Conservation (phyloP, 2,113 vertebrate species). For the Micronycteris hirsuta region DNA sequence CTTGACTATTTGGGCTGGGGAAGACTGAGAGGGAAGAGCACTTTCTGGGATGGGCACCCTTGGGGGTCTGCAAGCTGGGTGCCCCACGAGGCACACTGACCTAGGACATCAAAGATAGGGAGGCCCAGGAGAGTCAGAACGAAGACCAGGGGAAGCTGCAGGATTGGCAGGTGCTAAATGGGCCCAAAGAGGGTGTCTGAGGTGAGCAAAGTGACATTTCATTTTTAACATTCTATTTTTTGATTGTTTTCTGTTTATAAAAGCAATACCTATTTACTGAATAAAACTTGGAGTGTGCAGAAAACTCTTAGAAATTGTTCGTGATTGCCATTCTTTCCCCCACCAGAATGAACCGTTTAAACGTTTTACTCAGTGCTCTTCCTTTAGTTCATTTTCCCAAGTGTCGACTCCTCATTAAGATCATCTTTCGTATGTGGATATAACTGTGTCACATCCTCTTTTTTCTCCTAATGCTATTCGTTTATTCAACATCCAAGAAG, state of each 20-base stretch:
- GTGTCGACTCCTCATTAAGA: background rate
- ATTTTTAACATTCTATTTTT: background rate
- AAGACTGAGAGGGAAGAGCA: too few species aligned
- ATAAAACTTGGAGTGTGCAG: background rate
- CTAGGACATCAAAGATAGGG: background rate
- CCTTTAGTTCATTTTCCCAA: background rate
- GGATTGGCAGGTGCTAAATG: rapidly evolving
- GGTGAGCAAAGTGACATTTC: background rate
- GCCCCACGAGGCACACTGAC: rapidly evolving
- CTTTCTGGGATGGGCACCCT: too few species aligned
- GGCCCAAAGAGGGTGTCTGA: background rate
- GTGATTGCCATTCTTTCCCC: background rate
- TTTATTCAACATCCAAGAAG: background rate
- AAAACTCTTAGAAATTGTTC: background rate
- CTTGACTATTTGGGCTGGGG: background rate
- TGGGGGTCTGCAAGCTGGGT: too few species aligned
- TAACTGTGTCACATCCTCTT: background rate
- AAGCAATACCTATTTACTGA: background rate
- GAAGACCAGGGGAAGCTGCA: background rate
- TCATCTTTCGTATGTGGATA: background rate
- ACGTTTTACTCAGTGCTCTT: background rate
- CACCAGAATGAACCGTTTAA: background rate
- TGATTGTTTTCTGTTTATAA: background rate
- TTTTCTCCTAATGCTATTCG: background rate
- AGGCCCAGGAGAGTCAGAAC: background rate